phyloP scores from a whole-genome alignment of 2,797 vertebrate genomes.

The Danio jaintianensis region DNA sequence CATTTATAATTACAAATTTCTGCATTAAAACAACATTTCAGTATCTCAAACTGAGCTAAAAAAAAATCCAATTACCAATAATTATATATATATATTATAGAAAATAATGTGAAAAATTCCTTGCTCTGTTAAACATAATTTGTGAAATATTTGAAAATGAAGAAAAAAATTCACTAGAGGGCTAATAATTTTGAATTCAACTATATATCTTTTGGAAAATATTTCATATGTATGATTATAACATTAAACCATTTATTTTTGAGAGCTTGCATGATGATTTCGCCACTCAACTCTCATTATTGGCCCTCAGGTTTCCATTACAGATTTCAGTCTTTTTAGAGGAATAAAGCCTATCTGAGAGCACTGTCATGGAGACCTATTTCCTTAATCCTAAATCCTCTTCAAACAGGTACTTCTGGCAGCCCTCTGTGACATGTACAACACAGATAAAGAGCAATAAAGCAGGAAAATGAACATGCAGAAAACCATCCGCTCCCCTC shows the following conservation, averaged over 20 bases:
- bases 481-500: neutral
- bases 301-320: constrained; percentile 48
- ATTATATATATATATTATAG: no score
- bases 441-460: neutral
- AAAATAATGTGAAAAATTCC: no score
- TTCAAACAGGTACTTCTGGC: constrained; percentile 46
- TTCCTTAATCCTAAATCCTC: constrained; percentile 47
- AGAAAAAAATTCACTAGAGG: no score
- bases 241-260: neutral
- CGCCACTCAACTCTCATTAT: neutral
- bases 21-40: neutral
- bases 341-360: constrained; percentile 48
- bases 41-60: no score
- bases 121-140: no score
- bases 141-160: no score
- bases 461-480: neutral
- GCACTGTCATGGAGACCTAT: constrained; percentile 45
- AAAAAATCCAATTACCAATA: no score
- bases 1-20: neutral
- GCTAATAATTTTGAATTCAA: no score
- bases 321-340: constrained; percentile 51
- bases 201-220: no score
- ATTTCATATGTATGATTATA: no score
- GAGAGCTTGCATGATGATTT: neutral
- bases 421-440: constrained; percentile 10